A percentile compares a stretch with the other conserved stretches of the same genome.
Evolutionary conservation across 2,888 invertebrate species (phyloP).

Genomic region (Smittia sp.): DNA sequence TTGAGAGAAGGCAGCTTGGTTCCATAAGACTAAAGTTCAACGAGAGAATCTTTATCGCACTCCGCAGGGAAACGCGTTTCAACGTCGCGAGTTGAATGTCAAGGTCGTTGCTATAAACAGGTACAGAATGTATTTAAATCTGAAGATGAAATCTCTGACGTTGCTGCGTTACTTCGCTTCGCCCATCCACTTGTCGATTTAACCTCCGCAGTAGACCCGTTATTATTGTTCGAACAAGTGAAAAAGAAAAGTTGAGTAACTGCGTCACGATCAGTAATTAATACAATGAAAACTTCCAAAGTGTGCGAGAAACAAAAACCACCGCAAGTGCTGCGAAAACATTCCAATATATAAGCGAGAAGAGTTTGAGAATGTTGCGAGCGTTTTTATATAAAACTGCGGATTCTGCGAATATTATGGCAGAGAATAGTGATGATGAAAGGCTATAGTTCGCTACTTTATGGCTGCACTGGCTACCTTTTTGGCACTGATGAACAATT

Average conservation of each 20-base stretch:
- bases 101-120: not conserved
- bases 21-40: too few species aligned
- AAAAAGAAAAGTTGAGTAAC: not conserved
- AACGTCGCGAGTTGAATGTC: not conserved
- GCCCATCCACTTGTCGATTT: not conserved
- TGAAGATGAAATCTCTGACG: not conserved
- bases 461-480: not conserved
- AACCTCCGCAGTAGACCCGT: constrained; percentile 2
- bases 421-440: too few species aligned
- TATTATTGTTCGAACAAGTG: not conserved
- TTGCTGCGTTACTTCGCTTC: not conserved
- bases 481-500: not conserved
- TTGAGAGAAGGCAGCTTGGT: too few species aligned
- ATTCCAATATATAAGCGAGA: too few species aligned
- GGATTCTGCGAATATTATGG: too few species aligned
- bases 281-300: constrained; percentile 21
- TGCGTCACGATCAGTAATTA: constrained; percentile 32
- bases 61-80: too few species aligned
- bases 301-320: not conserved
- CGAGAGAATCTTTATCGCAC: too few species aligned
- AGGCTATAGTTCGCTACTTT: constrained; percentile 26
- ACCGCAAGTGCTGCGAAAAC: too few species aligned
- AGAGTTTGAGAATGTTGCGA: too few species aligned
- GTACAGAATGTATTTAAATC: too few species aligned
- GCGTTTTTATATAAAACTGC: too few species aligned